A percentile compares a stretch with the other conserved stretches of the same genome.
Evolutionary conservation across 2,113 vertebrate species (phyloP).

Genomic region (Leucoraja erinaceus): DNA sequence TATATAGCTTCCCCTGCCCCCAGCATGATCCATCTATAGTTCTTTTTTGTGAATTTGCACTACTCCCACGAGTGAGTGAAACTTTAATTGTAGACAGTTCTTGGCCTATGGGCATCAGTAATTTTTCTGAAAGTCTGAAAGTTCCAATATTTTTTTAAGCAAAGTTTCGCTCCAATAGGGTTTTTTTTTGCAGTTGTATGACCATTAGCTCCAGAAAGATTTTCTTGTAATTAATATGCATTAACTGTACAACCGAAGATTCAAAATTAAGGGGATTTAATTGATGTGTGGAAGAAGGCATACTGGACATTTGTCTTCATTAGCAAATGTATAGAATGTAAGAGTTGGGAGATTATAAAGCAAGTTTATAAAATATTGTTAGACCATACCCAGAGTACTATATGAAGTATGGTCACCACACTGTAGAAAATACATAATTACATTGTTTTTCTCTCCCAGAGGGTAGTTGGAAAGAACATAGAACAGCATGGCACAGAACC

Average conservation of each 20-base stretch:
- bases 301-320: no score
- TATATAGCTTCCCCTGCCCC: slow-evolving; percentile 7
- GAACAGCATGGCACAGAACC: no score
- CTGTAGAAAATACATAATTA: no score
- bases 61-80: slow-evolving; percentile 26
- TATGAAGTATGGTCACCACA: neutral
- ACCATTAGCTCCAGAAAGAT: neutral
- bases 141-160: slow-evolving; percentile 23
- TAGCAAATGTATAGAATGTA: no score
- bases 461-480: no score
- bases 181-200: neutral
- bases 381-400: no score
- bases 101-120: neutral
- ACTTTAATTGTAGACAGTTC: slow-evolving; percentile 31
- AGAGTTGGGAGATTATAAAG: no score
- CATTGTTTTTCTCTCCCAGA: no score
- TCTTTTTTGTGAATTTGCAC: slow-evolving; percentile 16
- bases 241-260: neutral
- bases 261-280: neutral
- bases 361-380: no score
- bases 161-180: neutral
- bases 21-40: slow-evolving; percentile 16
- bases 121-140: slow-evolving; percentile 20
- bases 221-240: neutral
- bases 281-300: no score